Conservation (phyloP, 2,797 vertebrate species). For the Microtus californicus region DNA sequence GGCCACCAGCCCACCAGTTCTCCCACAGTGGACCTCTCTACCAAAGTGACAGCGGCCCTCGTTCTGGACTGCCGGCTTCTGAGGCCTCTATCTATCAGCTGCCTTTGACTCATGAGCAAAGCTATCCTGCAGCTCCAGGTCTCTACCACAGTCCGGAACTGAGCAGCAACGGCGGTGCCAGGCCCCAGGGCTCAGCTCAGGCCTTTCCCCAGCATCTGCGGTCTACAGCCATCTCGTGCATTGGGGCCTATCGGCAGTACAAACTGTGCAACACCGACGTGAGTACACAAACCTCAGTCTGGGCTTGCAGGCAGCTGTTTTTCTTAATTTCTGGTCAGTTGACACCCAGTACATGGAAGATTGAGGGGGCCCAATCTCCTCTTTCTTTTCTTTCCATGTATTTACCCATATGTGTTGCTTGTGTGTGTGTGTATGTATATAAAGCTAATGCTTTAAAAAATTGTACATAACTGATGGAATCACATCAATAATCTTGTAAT, state of each 20-base stretch:
- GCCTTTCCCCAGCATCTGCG: slow-evolving; percentile 81
- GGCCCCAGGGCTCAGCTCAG: slow-evolving; percentile 77
- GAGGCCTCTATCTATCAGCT: slow-evolving; percentile 90
- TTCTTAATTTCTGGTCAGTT: neutral
- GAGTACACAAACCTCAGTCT: slow-evolving; percentile 77
- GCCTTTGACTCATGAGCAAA: slow-evolving; percentile 67
- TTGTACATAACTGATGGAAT: neutral
- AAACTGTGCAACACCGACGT: slow-evolving; percentile 94
- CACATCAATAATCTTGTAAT: neutral
- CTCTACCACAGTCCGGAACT: slow-evolving; percentile 81
- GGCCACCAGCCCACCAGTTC: slow-evolving; percentile 65
- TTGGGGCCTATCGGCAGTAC: slow-evolving; percentile 91
- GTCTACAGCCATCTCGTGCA: slow-evolving; percentile 86
- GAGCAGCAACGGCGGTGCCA: slow-evolving; percentile 66
- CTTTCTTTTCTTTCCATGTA: neutral
- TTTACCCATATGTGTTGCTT: neutral
- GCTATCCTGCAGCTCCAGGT: slow-evolving; percentile 83
- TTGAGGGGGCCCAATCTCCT: neutral
- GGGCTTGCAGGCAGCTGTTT: neutral
- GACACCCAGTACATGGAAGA: neutral
- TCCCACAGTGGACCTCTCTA: slow-evolving; percentile 82
- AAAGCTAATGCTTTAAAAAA: neutral
- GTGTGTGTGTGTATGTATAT: neutral
- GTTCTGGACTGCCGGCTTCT: slow-evolving; percentile 79
- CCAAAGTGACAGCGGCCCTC: slow-evolving; percentile 75